Conservation (phyloP, 2,113 vertebrate species). For the Procavia capensis region DNA sequence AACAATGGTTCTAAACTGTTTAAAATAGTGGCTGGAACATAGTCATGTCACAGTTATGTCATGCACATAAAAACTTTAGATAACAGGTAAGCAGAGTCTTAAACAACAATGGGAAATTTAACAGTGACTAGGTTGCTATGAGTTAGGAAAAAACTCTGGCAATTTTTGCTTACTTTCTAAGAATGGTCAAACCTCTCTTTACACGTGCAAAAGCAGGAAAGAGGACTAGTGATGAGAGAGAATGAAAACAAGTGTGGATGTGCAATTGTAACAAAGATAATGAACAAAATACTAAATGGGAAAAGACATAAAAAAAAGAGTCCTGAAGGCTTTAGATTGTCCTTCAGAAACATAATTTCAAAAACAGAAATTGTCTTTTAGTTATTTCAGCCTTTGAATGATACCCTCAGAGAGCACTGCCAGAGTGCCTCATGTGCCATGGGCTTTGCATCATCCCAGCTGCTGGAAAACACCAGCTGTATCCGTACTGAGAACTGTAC, state of each 20-base stretch:
- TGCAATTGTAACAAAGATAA: not conserved
- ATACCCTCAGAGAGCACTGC: not conserved
- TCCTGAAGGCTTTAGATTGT: not conserved
- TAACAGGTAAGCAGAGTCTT: not conserved
- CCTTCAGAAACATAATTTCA: not conserved
- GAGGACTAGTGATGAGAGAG: not conserved
- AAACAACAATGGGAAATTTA: not conserved
- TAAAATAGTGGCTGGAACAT: not conserved
- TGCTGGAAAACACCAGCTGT: rapidly evolving
- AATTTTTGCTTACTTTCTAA: too few species aligned
- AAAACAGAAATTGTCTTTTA: not conserved
- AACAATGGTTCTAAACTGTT: not conserved
- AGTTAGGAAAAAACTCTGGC: too few species aligned
- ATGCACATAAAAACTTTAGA: not conserved
- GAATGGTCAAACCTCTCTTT: not conserved
- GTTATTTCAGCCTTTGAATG: not conserved
- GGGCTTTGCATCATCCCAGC: not conserved
- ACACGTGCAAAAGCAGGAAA: not conserved
- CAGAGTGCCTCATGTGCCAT: not conserved
- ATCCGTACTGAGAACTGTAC: rapidly evolving
- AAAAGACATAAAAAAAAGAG: not conserved
- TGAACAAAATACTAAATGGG: not conserved
- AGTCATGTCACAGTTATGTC: not conserved
- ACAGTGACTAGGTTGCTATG: not conserved
- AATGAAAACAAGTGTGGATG: not conserved